Evolutionary conservation across 2,888 invertebrate species (phyloP).

Genomic region (Clepsis dumicolana): DNA sequence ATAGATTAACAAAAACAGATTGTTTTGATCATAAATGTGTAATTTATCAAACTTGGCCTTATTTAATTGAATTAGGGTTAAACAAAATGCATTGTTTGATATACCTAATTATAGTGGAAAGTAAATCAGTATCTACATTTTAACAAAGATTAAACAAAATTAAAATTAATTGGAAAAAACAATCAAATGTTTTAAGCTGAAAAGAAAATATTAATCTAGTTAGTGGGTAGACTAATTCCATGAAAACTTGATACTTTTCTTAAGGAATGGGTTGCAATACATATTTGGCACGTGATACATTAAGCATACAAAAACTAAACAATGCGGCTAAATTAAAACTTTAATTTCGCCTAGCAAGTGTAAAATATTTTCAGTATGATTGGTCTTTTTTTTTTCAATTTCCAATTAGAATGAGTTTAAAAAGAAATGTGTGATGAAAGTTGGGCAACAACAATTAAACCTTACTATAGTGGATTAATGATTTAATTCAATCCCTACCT

Average conservation of each 20-base stretch:
- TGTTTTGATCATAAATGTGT: not conserved
- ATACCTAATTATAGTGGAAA: not conserved
- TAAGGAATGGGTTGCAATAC: not conserved
- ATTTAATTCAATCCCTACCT: slow-evolving; percentile 11
- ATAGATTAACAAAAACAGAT: slow-evolving; percentile 1
- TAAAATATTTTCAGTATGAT: not conserved
- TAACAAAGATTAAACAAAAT: too few relatives aligned
- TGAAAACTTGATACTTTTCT: not conserved
- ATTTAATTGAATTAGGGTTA: not conserved
- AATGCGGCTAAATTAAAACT: not conserved
- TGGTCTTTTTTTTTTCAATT: not conserved
- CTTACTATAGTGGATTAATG: not conserved
- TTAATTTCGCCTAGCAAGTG: not conserved
- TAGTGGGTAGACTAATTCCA: not conserved
- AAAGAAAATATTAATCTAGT: not conserved
- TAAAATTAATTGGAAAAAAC: not conserved
- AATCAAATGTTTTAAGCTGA: not conserved
- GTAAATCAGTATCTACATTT: not conserved
- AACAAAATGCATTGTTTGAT: not conserved
- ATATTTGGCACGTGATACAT: too few relatives aligned
- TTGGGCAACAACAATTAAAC: not conserved
- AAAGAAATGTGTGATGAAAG: not conserved
- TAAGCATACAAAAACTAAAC: not conserved
- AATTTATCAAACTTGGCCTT: not conserved
- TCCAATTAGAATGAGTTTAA: not conserved